These are phyloP conservation scores for Halichondria panicea DNA, from an alignment of 37 sponge, comb jelly and placozoan genomes.

Conservation along the genomic window DNA sequence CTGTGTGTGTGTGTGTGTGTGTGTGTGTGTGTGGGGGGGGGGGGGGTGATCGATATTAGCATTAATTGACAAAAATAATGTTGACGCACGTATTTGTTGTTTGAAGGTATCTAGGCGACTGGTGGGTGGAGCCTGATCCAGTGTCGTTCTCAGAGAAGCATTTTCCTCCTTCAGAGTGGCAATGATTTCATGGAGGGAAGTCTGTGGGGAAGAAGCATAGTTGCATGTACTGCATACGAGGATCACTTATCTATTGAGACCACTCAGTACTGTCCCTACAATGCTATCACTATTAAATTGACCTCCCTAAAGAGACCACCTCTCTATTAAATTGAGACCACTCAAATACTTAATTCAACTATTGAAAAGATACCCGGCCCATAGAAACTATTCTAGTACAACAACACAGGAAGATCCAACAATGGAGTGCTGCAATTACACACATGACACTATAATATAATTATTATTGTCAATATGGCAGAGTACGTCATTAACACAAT, in stretches of 20 bases:
- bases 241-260: neutral
- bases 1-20: constrained; percentile 5
- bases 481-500: too few species aligned
- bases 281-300: too few species aligned
- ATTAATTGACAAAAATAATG: too few species aligned
- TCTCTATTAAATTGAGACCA: neutral
- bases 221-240: neutral
- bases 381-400: too few species aligned
- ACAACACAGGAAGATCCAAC: too few species aligned
- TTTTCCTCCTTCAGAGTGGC: constrained; percentile 60
- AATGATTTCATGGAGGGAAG: constrained; percentile 23
- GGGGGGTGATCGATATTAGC: neutral
- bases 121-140: constrained; percentile 19
- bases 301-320: too few species aligned
- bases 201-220: constrained; percentile 2
- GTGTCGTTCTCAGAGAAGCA: constrained; percentile 6
- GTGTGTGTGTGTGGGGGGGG: neutral
- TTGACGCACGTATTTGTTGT: constrained; percentile 7
- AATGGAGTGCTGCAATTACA: too few species aligned
- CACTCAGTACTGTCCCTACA: too few species aligned
- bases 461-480: too few species aligned
- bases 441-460: too few species aligned
- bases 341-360: neutral
- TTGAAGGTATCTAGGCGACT: neutral
- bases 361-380: too few species aligned